Conservation (phyloP, 35 echinoderm and acorn worm genomes). For the Strongylocentrotus purpuratus region DNA sequence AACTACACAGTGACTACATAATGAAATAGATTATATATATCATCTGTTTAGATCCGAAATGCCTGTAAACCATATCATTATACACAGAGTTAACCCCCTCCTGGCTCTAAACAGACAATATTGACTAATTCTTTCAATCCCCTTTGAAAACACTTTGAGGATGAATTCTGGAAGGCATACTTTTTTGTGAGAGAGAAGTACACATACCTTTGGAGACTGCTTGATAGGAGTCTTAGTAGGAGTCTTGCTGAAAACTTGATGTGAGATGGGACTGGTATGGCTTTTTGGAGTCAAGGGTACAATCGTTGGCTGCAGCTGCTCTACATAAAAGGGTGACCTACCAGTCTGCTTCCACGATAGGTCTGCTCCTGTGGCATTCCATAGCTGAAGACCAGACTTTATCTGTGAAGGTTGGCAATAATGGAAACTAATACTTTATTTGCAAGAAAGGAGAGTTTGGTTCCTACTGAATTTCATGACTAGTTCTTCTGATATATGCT, state of each 20-base stretch:
- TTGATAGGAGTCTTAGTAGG: not conserved
- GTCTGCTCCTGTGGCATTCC: not conserved
- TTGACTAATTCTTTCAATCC: too few relatives aligned
- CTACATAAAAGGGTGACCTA: not conserved
- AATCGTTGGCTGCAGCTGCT: slow-evolving; percentile 7
- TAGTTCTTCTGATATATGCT: not conserved
- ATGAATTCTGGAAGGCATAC: too few relatives aligned
- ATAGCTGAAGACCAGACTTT: slow-evolving; percentile 1
- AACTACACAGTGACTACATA: too few relatives aligned
- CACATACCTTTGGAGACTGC: not conserved
- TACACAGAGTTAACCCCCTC: too few relatives aligned
- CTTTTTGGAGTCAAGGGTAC: not conserved
- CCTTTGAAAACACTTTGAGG: too few relatives aligned
- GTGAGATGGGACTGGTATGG: not conserved
- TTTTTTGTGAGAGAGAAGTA: too few relatives aligned
- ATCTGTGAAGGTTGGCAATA: not conserved
- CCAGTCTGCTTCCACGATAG: not conserved
- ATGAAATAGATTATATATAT: too few relatives aligned
- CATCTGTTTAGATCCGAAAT: too few relatives aligned
- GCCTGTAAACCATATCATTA: too few relatives aligned
- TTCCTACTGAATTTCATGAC: too few relatives aligned
- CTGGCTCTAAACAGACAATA: too few relatives aligned
- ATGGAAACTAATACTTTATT: not conserved
- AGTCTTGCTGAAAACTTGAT: not conserved
- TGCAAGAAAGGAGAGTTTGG: not conserved